Evolutionary conservation across 1,140 invertebrate genomes (phyloP), one percentile per base, ranked within the genome.

Genomic region (Paralvinella palmiformis): DNA sequence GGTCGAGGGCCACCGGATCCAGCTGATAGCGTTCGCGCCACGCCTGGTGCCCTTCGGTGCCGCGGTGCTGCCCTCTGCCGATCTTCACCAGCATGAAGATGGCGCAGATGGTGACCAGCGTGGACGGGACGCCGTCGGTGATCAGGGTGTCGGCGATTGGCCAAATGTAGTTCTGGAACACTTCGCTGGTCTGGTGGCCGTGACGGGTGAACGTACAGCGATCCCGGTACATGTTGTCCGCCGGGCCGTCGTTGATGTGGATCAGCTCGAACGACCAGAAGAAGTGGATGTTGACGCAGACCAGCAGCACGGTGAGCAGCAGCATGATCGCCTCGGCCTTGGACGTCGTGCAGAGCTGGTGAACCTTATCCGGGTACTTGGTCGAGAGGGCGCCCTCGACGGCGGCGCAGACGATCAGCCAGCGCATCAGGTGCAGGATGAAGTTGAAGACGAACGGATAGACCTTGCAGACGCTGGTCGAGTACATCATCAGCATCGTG

Each of bases 201-300:
- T 36, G 62, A 48, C 37, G 61, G 32, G 33, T 27, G 53, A 65
- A 68, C 56, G 55, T 69, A 60, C 65, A 66, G 36, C 33, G 59
- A 56, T 29, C 27, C 29, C 17, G 7, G n/a, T 27, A 52, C 20
- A 56, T 61, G 48, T 24, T 53, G 50, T 55, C 60, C 48, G 22
- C 52, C 29, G 10, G 50, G n/a, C 63, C 68, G n/a, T 67, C 66
- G 20, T 48, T 65, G 0, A 67, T 63, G 20, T 44, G 56, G 0
- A 67, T 63, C 22, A 78, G 58, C 4, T 73, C 75, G 37, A 69
- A 70, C 1, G 78, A 78, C 74, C 78, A 79, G 70, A 81, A 79
- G 68, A 71, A 77, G 64, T 79, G 77, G 29, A 78, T 72, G 66
- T 81, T 79, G 24, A 81, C 63, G 59, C 73, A 74, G 44, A 79